Base-by-base conservation (phyloP, 2,113 vertebrate genomes). In the Martes martes region DNA sequence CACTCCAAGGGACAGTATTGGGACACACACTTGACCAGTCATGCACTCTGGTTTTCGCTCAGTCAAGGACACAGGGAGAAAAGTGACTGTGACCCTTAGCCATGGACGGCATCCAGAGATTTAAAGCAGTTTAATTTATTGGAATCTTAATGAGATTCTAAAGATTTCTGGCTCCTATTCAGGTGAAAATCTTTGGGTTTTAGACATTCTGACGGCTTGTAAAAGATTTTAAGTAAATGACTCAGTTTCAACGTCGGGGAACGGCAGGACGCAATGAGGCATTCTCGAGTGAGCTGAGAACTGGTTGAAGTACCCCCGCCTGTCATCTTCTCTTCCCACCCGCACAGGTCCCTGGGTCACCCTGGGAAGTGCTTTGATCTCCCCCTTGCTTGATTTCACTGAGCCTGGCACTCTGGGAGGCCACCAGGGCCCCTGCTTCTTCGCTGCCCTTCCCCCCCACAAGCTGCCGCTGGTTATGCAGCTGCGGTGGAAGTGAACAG, bases 361-460 rank as follows among this genome's bases (percentile, higher is more conserved):
- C 91, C 89, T 8, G 55, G 24, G 55, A 86, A 91, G 63, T 21
- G 6, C 74, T 86, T 87, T 65, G 69, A 71, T 87, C 33, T 71
- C 11, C 39, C 47, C 5, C 57, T 65, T 21, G 78, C 83, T 78
- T 39, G 33, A 36, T 71, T 61, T 95, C 14, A 47, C 7, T 0
- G 15, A 59, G 47, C 61, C 15, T 10, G 57, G 67, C 7, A 7
- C 63, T 23, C 65, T 52, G 31, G 79, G 67, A 63, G 39, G 39
- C 18, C 61, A 3, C 28, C 1, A 2, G 57, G 18, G 23, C 23
- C 39, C 36, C 26, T 88, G 23, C 7, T 23, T 10, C 50, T 28
- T 15, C 14, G 4, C 50, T 1, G 1, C 1, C 50, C 3, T 14
- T 0, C 50, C 50, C 14, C 7, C 36, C 16, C 1, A 0, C 0